Percentiles rank a stretch among this genome's conserved stretches.
These are phyloP conservation scores for Isurus oxyrinchus DNA, from an alignment of 2,113 vertebrate species.

Conservation along the genomic window DNA sequence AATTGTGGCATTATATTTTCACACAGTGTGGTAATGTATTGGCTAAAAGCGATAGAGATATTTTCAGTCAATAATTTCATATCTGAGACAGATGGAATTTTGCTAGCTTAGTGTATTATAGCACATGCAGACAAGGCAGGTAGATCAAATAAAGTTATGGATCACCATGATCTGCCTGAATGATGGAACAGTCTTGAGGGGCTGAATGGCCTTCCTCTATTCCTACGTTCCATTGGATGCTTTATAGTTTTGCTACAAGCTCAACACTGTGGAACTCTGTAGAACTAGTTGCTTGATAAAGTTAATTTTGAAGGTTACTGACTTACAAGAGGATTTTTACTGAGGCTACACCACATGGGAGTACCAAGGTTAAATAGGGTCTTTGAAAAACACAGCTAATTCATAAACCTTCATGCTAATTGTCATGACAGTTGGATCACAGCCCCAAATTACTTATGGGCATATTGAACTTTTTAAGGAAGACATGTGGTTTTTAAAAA, in stretches of 20 bases:
- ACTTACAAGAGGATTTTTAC: not conserved
- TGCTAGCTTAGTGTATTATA: not conserved
- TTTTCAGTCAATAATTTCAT: not conserved
- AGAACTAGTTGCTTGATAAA: not conserved
- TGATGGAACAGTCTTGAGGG: not conserved
- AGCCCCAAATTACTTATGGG: no score
- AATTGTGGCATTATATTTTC: no score
- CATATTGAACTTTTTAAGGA: no score
- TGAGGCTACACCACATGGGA: not conserved
- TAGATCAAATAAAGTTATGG: not conserved
- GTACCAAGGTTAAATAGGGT: not conserved
- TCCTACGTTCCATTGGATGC: not conserved
- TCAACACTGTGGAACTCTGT: not conserved
- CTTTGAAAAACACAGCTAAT: not conserved
- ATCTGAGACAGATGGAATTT: not conserved
- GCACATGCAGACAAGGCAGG: not conserved
- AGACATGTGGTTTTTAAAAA: no score
- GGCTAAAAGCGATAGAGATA: not conserved
- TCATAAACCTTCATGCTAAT: not conserved
- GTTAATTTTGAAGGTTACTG: constrained; percentile 17
- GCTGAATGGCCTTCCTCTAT: not conserved
- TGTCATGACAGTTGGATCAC: no score
- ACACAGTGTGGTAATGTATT: not conserved
- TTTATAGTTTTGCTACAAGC: not conserved
- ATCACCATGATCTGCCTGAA: not conserved